phyloP scores from a whole-genome alignment of 2,113 vertebrate genomes.

The Cricetomys ansorgei region DNA sequence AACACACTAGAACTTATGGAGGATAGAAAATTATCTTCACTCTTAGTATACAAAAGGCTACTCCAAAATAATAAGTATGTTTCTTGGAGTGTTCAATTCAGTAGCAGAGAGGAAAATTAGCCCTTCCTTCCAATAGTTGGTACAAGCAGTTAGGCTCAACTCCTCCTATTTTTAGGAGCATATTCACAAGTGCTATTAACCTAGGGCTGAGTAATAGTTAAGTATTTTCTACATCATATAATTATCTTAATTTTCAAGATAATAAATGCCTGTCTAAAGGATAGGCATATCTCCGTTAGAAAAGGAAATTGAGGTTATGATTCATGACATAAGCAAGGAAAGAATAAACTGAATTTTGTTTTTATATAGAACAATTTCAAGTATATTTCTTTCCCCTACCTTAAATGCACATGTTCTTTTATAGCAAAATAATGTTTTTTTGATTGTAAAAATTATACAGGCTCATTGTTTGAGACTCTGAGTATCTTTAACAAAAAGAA shows the following conservation, averaged over 20 bases:
- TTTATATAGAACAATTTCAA: slow-evolving; percentile 25
- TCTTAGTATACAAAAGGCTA: slow-evolving; percentile 27
- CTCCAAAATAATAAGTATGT: neutral
- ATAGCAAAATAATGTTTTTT: neutral
- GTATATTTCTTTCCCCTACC: neutral
- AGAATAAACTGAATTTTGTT: slow-evolving; percentile 31
- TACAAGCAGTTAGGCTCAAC: neutral
- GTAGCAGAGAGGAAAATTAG: slow-evolving; percentile 5
- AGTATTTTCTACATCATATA: neutral
- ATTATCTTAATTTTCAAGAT: slow-evolving; percentile 28
- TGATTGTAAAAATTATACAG: slow-evolving; percentile 1
- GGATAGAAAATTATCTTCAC: slow-evolving; percentile 12
- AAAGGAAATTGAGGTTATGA: slow-evolving; percentile 25
- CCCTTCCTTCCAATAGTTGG: neutral
- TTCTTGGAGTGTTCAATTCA: neutral
- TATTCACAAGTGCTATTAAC: neutral
- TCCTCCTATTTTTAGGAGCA: neutral
- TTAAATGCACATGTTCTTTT: neutral
- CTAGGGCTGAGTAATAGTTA: neutral
- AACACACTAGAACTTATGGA: neutral
- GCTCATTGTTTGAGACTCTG: neutral
- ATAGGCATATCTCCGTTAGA: neutral
- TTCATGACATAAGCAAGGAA: slow-evolving; percentile 29
- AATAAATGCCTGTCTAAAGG: neutral
- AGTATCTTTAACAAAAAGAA: neutral